phyloP scores from a whole-genome alignment of 2,113 vertebrate species.

The Alaudala cheleensis region DNA sequence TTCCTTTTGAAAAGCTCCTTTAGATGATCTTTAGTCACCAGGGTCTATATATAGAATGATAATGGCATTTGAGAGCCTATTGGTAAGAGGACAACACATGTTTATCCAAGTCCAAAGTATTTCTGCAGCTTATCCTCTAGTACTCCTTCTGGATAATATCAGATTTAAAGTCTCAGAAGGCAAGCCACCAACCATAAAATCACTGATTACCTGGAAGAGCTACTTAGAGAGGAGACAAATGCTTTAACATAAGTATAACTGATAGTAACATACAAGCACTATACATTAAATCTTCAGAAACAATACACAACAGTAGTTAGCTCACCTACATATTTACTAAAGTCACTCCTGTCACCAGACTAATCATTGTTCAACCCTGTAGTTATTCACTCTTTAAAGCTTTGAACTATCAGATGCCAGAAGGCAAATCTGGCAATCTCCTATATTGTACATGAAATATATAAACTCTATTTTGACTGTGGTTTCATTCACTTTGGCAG shows the following conservation, averaged over 20 bases:
- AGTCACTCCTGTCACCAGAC: not conserved
- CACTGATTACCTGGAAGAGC: not conserved
- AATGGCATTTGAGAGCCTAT: not conserved
- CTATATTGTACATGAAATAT: not conserved
- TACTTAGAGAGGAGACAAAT: not conserved
- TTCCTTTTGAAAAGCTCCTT: not conserved
- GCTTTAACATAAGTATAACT: not conserved
- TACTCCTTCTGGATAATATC: not conserved
- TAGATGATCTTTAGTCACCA: slow-evolving; percentile 17
- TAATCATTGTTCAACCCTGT: not conserved
- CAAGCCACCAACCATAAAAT: not conserved
- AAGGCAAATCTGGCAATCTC: not conserved
- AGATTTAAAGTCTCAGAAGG: not conserved
- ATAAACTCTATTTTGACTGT: not conserved
- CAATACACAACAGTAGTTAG: not conserved
- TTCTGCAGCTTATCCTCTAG: not conserved
- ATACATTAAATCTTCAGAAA: not conserved
- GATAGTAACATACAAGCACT: not conserved
- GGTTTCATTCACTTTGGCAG: not conserved
- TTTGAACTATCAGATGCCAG: not conserved
- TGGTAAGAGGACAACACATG: not conserved
- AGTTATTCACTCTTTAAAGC: not conserved
- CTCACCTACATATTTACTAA: not conserved
- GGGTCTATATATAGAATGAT: not conserved
- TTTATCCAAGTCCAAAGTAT: not conserved